Evolutionary conservation across 2,113 vertebrate genomes (phyloP).

Genomic region (Smithornis capensis): DNA sequence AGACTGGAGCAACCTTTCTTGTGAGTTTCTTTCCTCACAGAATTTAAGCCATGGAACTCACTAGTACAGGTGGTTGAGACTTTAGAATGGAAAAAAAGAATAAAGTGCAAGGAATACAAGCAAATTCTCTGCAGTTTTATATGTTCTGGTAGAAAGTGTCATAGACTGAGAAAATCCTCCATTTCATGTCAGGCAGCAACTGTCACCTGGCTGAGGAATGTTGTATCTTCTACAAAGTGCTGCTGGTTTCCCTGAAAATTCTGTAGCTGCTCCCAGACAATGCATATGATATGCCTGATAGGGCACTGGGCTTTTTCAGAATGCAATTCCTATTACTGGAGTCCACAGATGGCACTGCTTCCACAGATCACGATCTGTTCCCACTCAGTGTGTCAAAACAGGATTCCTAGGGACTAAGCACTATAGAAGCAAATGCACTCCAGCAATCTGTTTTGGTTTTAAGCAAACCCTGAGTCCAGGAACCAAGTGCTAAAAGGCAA

Average conservation of each 20-base stretch:
- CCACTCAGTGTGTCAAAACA: neutral
- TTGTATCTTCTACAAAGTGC: neutral
- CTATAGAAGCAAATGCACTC: neutral
- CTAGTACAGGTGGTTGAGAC: neutral
- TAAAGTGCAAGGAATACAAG: neutral
- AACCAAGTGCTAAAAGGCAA: neutral
- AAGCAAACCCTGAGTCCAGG: neutral
- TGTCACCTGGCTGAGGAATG: neutral
- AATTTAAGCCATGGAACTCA: neutral
- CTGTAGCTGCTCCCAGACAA: neutral
- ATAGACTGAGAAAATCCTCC: neutral
- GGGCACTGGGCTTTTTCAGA: neutral
- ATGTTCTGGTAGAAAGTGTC: neutral
- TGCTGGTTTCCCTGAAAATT: neutral
- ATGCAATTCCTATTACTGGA: neutral
- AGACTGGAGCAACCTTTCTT: neutral
- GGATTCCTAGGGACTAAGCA: neutral
- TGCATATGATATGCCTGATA: neutral
- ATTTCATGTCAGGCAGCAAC: neutral
- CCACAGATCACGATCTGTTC: neutral
- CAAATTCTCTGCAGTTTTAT: neutral
- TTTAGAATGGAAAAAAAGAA: neutral
- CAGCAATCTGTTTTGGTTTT: neutral
- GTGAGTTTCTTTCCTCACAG: neutral
- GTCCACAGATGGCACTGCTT: neutral